phyloP scores from a whole-genome alignment of 2,888 invertebrate genomes.

The Plagodis pulveraria region DNA sequence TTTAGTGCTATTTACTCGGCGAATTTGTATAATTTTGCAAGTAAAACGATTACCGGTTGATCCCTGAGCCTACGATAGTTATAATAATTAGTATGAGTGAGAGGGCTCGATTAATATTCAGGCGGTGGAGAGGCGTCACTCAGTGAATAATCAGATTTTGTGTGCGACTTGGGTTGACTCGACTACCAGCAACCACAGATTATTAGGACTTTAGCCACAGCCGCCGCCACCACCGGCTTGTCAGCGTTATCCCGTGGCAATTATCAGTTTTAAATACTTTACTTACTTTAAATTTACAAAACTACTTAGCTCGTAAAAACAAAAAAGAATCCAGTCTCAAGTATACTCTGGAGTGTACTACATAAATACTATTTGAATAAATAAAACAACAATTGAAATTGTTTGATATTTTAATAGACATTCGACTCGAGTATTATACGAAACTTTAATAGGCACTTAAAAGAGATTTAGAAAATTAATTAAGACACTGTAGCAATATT shows the following conservation, averaged over 20 bases:
- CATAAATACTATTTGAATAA: not conserved
- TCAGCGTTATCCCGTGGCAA: too few species aligned
- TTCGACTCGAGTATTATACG: conserved; percentile 31
- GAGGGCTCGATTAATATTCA: conserved; percentile 65
- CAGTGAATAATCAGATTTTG: conserved; percentile 68
- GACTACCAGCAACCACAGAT: conserved; percentile 51
- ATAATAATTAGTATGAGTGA: conserved; percentile 57
- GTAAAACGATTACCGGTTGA: conserved; percentile 55
- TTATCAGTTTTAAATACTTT: too few species aligned
- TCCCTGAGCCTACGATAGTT: conserved; percentile 54
- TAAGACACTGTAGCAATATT: conserved; percentile 25
- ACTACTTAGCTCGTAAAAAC: conserved; percentile 1
- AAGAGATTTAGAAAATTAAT: conserved; percentile 29
- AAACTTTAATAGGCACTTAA: conserved; percentile 3
- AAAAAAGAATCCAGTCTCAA: too few species aligned
- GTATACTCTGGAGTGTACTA: not conserved
- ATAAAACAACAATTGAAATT: not conserved
- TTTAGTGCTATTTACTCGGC: conserved; percentile 50
- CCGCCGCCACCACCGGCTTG: not conserved
- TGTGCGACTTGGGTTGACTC: conserved; percentile 53
- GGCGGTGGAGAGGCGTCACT: conserved; percentile 56
- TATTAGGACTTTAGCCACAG: conserved; percentile 42
- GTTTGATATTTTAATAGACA: conserved; percentile 26
- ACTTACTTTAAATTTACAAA: not conserved
- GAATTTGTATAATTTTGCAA: conserved; percentile 62